Percentiles rank a stretch among this genome's conserved stretches.
These are phyloP conservation scores for Himalopsyche anomala DNA, from an alignment of 2,888 invertebrate genomes.

Conservation along the genomic window DNA sequence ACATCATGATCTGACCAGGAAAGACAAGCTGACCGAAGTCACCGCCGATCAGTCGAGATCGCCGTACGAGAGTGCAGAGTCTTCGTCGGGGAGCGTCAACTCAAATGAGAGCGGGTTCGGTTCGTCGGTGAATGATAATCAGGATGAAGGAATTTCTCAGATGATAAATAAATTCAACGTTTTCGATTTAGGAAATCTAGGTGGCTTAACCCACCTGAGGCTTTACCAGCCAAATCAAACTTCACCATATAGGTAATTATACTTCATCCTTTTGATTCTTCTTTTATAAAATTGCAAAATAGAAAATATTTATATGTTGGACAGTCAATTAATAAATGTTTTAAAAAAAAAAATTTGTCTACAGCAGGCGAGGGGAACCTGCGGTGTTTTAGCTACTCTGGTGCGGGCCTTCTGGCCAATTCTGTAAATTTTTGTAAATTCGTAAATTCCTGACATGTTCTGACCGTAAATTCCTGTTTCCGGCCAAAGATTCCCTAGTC, in stretches of 20 bases:
- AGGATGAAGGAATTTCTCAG: slow-evolving; percentile 50
- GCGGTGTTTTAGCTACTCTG: too few species aligned
- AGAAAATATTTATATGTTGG: too few species aligned
- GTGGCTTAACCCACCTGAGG: slow-evolving; percentile 74
- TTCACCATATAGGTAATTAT: slow-evolving; percentile 74
- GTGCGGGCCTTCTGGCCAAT: too few species aligned
- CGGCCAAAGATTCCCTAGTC: too few species aligned
- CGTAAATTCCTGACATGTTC: too few species aligned
- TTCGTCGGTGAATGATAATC: slow-evolving; percentile 60
- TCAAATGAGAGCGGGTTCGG: slow-evolving; percentile 64
- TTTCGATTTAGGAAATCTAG: slow-evolving; percentile 76
- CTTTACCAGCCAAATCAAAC: slow-evolving; percentile 73
- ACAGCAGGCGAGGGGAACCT: too few species aligned
- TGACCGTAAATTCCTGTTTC: too few species aligned
- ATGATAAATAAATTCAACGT: slow-evolving; percentile 71
- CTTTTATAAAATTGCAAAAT: neutral
- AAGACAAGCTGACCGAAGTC: neutral
- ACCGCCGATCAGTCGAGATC: slow-evolving; percentile 53
- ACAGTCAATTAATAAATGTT: too few species aligned
- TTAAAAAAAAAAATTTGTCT: too few species aligned
- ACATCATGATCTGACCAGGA: neutral
- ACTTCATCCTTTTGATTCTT: slow-evolving; percentile 4
- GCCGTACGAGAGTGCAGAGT: slow-evolving; percentile 64
- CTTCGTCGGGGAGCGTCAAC: slow-evolving; percentile 61
- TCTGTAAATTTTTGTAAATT: too few species aligned